Percentiles rank a stretch among this genome's conserved stretches.
These are phyloP conservation scores for Zhuqinia jingwanae DNA, from an alignment of 2,888 invertebrate species.

Conservation along the genomic window DNA sequence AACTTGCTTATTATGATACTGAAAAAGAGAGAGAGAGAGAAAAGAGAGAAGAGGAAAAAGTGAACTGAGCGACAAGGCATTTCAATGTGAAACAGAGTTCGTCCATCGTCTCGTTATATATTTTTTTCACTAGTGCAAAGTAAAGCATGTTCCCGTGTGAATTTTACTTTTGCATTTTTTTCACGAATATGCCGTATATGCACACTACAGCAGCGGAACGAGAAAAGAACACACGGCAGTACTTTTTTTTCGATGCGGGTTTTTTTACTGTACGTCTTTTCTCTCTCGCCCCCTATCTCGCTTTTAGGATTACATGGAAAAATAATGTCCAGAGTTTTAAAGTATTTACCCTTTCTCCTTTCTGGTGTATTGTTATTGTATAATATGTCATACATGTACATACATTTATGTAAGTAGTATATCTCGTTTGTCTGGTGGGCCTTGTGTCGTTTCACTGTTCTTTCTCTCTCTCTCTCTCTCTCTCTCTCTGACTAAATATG, in stretches of 20 bases:
- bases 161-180: slow-evolving; percentile 11
- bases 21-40: background rate
- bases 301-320: slow-evolving; percentile 52
- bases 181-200: slow-evolving; percentile 1
- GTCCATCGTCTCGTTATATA: slow-evolving; percentile 5
- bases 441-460: slow-evolving; percentile 66
- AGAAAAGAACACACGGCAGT: background rate
- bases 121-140: background rate
- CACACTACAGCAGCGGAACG: too few species aligned
- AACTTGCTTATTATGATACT: background rate
- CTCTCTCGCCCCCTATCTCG: background rate
- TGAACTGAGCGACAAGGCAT: slow-evolving; percentile 53
- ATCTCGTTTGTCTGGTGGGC: background rate
- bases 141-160: slow-evolving; percentile 40
- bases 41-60: slow-evolving; percentile 21
- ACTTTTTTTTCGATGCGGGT: slow-evolving; percentile 36
- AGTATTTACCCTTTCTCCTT: slow-evolving; percentile 67
- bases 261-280: slow-evolving; percentile 60
- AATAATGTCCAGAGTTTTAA: slow-evolving; percentile 63
- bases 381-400: slow-evolving; percentile 24
- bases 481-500: slow-evolving; percentile 42
- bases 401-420: background rate
- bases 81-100: slow-evolving; percentile 21
- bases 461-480: slow-evolving; percentile 53
- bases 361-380: slow-evolving; percentile 16